Percentiles rank a stretch among this genome's conserved stretches.
These are phyloP conservation scores for Prinia subflava DNA, from an alignment of 2,113 vertebrate genomes.

Conservation along the genomic window DNA sequence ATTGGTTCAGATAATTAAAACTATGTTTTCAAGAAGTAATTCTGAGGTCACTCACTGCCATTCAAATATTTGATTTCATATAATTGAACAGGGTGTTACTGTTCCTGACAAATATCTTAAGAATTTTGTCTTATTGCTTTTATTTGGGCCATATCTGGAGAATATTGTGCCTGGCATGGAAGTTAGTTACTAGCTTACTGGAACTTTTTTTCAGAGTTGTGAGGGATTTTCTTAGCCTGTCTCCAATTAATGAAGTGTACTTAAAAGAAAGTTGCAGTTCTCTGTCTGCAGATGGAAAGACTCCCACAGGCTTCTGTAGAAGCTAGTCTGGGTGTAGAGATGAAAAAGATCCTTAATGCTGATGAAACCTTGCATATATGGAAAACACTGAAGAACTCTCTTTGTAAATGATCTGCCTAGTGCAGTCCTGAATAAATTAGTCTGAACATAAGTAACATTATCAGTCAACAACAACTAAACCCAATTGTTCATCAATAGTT, in stretches of 20 bases:
- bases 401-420: neutral
- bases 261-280: neutral
- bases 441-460: neutral
- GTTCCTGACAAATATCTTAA: neutral
- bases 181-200: neutral
- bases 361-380: neutral
- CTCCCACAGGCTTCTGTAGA: neutral
- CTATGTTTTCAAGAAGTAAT: neutral
- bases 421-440: conserved; percentile 7
- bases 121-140: conserved; percentile 2
- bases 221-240: conserved; percentile 31
- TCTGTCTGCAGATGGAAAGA: neutral
- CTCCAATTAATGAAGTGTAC: neutral
- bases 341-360: neutral
- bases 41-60: neutral
- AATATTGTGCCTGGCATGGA: neutral
- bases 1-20: conserved; percentile 25
- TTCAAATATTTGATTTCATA: conserved; percentile 28
- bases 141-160: neutral
- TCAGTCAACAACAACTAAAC: neutral
- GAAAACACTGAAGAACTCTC: neutral
- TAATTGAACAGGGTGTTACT: neutral
- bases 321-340: neutral
- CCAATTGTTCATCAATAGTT: neutral
- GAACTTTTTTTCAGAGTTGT: neutral